Evolutionary conservation across 2,888 invertebrate genomes (phyloP), one percentile per base, ranked within the genome.

Genomic region (Aporophyla lueneburgensis): DNA sequence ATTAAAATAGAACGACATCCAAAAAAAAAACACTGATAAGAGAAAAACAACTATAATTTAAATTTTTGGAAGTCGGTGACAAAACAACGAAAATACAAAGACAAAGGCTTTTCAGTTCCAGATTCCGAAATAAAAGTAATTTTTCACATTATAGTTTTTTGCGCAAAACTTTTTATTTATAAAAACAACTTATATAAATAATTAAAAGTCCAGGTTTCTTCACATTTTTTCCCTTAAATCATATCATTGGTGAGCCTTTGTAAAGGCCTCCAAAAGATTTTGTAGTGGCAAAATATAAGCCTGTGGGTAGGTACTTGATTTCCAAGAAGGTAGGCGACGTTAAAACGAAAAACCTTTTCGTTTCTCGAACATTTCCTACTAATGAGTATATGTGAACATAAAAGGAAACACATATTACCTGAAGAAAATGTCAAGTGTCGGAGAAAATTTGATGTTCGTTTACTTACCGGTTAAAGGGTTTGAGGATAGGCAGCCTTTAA

Each of bases 371-470:
- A 70, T 76, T 84, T 65, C 24, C 51, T 40, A 59, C 62, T 78
- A 84, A 84, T 83, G 76, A 70, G 65, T 80, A 66, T 76, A 71
- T 80, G 33, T 53, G 53, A 84, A 80, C 61, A 73, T 76, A 62
- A 65, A 81, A 68, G 67, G 46, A 63, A n/a, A 61, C 68, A 27
- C 51, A 54, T 33, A 54, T 71, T 80, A 65, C 54, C 72, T 63
- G 59, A 81, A 72, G 27, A 61, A 71, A 83, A 84, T 84, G 72
- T 83, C 81, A 84, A 83, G 72, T 76, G 72, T 58, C 24, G 33
- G 14, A 62, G 81, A 56, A 59, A 56, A 63, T 73, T 76, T 80
- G 72, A 81, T 24, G 76, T 67, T 58, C 69, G 69, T 80, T 61
- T 58, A 77, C 56, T 43, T 53, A 82, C 59, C 33, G 54, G 68